Conservation (phyloP, 1,140 invertebrate genomes). For the Mactra quadrangularis region DNA sequence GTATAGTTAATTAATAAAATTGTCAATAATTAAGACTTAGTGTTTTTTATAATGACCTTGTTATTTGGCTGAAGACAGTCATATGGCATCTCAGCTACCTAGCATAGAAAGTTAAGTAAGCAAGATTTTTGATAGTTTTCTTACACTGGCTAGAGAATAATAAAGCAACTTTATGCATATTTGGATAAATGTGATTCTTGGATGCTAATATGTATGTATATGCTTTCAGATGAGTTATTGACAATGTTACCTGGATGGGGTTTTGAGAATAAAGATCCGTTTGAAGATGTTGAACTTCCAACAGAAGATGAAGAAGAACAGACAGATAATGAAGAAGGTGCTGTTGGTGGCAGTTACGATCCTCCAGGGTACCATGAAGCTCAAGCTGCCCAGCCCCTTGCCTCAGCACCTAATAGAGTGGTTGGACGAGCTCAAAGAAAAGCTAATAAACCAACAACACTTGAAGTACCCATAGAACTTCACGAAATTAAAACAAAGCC, state of each 20-base stretch:
- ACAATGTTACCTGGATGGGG: conserved; percentile 34
- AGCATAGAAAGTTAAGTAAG: too few species aligned
- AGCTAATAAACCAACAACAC: conserved; percentile 26
- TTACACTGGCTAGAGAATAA: too few species aligned
- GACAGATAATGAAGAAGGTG: neutral
- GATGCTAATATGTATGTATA: too few species aligned
- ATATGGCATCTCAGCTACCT: too few species aligned
- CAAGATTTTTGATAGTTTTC: too few species aligned
- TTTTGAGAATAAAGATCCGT: conserved; percentile 48
- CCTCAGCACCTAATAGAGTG: conserved; percentile 12
- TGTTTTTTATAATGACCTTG: too few species aligned
- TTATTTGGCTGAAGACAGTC: too few species aligned
- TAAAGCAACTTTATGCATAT: too few species aligned
- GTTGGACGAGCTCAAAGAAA: conserved; percentile 32
- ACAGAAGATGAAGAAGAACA: conserved; percentile 42
- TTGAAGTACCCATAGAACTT: conserved; percentile 50
- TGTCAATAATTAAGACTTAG: too few species aligned
- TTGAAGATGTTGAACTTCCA: neutral
- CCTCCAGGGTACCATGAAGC: conserved; percentile 6
- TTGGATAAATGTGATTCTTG: too few species aligned
- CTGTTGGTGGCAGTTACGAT: conserved; percentile 7
- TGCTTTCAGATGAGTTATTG: conserved; percentile 48
- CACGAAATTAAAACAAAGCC: conserved; percentile 7
- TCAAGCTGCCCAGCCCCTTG: neutral
- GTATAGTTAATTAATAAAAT: too few species aligned